Evolutionary conservation across 1,140 invertebrate genomes (phyloP).

Genomic region (Drosophila ananassae): DNA sequence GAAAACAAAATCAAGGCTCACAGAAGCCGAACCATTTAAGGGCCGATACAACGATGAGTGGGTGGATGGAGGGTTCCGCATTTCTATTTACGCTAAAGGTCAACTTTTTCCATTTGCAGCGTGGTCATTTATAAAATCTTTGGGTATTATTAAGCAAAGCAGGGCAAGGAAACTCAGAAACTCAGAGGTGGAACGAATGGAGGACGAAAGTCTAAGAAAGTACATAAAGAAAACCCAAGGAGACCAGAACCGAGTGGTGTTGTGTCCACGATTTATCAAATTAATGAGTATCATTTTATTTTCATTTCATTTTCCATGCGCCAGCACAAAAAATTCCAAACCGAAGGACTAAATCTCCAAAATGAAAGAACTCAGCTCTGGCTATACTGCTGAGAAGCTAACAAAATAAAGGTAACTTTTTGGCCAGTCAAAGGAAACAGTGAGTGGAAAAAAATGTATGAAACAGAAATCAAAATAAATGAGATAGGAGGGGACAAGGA

Average conservation of each 20-base stretch:
- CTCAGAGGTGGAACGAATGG: slow-evolving; percentile 4
- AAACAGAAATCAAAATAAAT: slow-evolving; percentile 60
- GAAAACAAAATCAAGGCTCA: slow-evolving; percentile 69
- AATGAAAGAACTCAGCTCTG: slow-evolving; percentile 10
- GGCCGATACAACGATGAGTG: not conserved
- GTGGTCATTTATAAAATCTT: slow-evolving; percentile 63
- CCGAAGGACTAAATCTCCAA: slow-evolving; percentile 31
- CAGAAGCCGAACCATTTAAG: slow-evolving; percentile 50
- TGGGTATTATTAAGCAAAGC: slow-evolving; percentile 48
- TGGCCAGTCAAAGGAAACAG: slow-evolving; percentile 10
- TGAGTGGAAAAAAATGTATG: slow-evolving; percentile 20
- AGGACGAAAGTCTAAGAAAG: slow-evolving; percentile 20
- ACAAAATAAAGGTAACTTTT: slow-evolving; percentile 68
- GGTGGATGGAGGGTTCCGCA: not conserved
- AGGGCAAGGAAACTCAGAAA: slow-evolving; percentile 15
- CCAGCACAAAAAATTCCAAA: slow-evolving; percentile 45
- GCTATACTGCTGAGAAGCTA: slow-evolving; percentile 23
- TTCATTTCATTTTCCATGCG: slow-evolving; percentile 81
- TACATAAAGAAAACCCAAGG: slow-evolving; percentile 43
- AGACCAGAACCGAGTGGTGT: slow-evolving; percentile 41
- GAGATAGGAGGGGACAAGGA: slow-evolving; percentile 57
- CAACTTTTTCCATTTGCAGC: slow-evolving; percentile 75
- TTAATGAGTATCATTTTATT: slow-evolving; percentile 83
- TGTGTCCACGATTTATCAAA: slow-evolving; percentile 79
- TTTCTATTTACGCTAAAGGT: slow-evolving; percentile 67